Evolutionary conservation across 2,888 invertebrate species (phyloP), one percentile per base, ranked within the genome.

Genomic region (Branchellion lobata): DNA sequence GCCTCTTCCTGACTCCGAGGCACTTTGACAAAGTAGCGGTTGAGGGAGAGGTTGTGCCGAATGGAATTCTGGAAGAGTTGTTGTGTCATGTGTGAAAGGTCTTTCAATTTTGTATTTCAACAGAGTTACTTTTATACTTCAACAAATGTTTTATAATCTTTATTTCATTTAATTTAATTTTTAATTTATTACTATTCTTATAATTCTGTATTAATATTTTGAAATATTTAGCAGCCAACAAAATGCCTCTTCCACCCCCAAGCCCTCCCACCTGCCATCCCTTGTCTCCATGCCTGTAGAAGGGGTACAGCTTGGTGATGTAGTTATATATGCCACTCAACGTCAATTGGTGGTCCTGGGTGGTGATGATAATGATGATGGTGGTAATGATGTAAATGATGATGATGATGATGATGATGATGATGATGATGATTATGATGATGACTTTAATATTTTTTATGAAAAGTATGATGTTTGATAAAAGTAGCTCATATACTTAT

Each of bases 1-100:
- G 97, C 96, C 88, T 98, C 97, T 88, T 98, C 97, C 88, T 98
- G 96, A 85, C 95, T 95, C 84, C 98, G 92, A 33, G 97, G 96
- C 84, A 98, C 96, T 88, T 91, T 91, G 75, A 91, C 90, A 86
- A 92, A 92, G 86, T 92, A 91, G 84, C 91, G 89, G 85, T 91
- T 91, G 83, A 91, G 85, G 51, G 91, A 91, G 81, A 91, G 86
- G 85, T 91, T 91, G 86, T 91, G 91, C 80, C 91, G 87, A 84
- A 91, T 91, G 14, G 91, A 91, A 85, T 91, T 92, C 90, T 90
- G 87, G 82, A 83, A 84, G 83, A 82, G 79, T 47, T 47, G 8
- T 47, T n/a, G n/a, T n/a, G n/a, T n/a, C n/a, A n/a, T n/a, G n/a
- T n/a, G n/a, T n/a, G n/a, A n/a, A n/a, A n/a, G n/a, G n/a, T n/a